phyloP scores from a whole-genome alignment of 2,797 vertebrate species.

The Tokudaia tokunoshimensis region DNA sequence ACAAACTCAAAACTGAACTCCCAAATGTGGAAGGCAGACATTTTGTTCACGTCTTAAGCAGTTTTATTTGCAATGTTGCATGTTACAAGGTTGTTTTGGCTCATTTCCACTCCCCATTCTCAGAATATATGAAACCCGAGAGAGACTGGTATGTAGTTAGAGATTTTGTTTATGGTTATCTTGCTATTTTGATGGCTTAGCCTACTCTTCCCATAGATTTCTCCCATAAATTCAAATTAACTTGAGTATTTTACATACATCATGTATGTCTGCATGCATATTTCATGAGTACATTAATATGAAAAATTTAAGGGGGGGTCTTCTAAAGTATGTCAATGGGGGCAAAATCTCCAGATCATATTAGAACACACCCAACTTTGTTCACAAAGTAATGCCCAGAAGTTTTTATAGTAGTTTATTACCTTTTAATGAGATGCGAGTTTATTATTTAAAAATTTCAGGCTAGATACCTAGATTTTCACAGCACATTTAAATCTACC shows the following conservation, averaged over 20 bases:
- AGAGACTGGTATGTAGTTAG: conserved; percentile 72
- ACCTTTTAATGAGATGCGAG: conserved; percentile 1
- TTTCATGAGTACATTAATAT: conserved; percentile 49
- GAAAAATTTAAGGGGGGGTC: conserved; percentile 13
- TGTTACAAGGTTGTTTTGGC: conserved; percentile 77
- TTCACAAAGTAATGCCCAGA: background rate
- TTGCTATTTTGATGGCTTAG: conserved; percentile 63
- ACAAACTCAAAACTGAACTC: conserved; percentile 69
- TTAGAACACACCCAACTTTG: conserved; percentile 5
- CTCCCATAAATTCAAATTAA: conserved; percentile 68
- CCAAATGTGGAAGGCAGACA: conserved; percentile 74
- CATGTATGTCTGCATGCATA: background rate
- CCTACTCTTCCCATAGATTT: conserved; percentile 57
- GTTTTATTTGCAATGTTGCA: conserved; percentile 68
- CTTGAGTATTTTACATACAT: conserved; percentile 56
- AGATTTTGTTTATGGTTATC: conserved; percentile 68
- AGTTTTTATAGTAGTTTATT: conserved; percentile 28
- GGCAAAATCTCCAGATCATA: background rate
- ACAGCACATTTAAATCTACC: background rate
- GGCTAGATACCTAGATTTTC: conserved; percentile 4
- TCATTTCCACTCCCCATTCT: conserved; percentile 70
- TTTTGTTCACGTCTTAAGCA: conserved; percentile 80
- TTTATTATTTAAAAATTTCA: conserved; percentile 65
- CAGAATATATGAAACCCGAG: conserved; percentile 73
- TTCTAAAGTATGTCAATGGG: conserved; percentile 63